Evolutionary conservation across 2,888 invertebrate genomes (phyloP), one percentile per base, ranked within the genome.

Genomic region (Eledona agricola): DNA sequence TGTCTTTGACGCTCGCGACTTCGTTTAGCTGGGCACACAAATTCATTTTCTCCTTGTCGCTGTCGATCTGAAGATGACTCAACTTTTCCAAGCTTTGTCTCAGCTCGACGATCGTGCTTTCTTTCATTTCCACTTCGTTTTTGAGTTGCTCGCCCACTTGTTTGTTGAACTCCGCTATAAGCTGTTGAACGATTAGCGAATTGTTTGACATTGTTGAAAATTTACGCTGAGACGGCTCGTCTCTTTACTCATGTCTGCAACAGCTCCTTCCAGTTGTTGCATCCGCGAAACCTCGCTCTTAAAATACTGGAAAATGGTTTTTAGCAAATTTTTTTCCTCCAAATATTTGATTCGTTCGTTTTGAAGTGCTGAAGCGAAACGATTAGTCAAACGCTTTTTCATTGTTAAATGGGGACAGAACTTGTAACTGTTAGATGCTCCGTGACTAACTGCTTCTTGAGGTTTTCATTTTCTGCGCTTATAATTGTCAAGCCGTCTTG

Each of bases 131-230:
- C 1, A 75, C 65, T 58, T 72, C 73, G 7, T 53, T 45, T 59
- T 74, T 72, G 4, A 75, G 54, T 52, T 72, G 70, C 35, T 73
- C 70, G 4, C 72, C 72, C 13, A 75, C 23, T 57, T 73, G 64
- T 57, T 73, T 73, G 53, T 74, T 77, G 63, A 69, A 75, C 55
- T 75, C 73, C 1, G 69, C 74, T 31, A 74, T 69, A 32, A 73
- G 56, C 73, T 75, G 51, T 4, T 38, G 40, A 43, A 9, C 11
- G 22, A 50, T 17, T 15, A 42, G 22, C 13, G 23, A 23, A 12
- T 13, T 12, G 19, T 29, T 40, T 5, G 6, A 13, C 3, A 6
- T 6, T n/a, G 4, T 5, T 9, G n/a, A 37, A 17, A 52, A 53
- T 55, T 59, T 62, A 74, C 74, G n/a, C 70, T 69, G 29, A 76